Evolutionary conservation across 2,888 invertebrate species (phyloP), one percentile per base, ranked within the genome.

Genomic region (Limnephilus marmoratus): DNA sequence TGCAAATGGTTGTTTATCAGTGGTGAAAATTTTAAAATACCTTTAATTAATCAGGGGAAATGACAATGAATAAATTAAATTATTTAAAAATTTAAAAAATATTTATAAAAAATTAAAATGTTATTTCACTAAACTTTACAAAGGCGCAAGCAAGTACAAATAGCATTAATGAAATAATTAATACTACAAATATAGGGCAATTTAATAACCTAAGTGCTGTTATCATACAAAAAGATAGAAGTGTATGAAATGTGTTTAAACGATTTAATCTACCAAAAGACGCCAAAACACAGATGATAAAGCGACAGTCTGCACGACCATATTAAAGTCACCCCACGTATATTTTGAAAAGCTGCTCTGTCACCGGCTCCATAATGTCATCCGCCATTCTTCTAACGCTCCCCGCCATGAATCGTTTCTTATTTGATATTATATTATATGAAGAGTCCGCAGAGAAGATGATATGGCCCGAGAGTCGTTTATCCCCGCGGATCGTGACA

Each of bases 241-340:
- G 2, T 68, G 9, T 68, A 2, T 68, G 68, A 68, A 11, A 68
- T 9, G 68, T 68, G 68, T 68, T 68, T n/a, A 68, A 68, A 68
- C 68, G 68, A 68, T 68, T 68, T 68, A 68, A 68, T 68, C 68
- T 68, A 68, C 24, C 68, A 24, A n/a, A 68, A 68, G 68, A 68
- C 68, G 68, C 68, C 68, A 68, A 68, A 45, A 45, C 90, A 41
- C 82, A 82, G 49, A 90, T 90, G 90, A 90, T 45, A 90, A 90
- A 90, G 90, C 81, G 90, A 45, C 90, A 81, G 82, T 81, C 90
- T 90, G 90, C 90, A 82, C 5, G 82, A 15, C 82, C 90, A 90
- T 90, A 90, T 90, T 90, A 90, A 90, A 90, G 82, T 90, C 90
- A 34, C 49, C 81, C 90, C 90, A 90, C 90, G 90, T 90, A 90